Evolutionary conservation across 1,140 invertebrate genomes (phyloP).

Genomic region (Tetramorium alpestre): DNA sequence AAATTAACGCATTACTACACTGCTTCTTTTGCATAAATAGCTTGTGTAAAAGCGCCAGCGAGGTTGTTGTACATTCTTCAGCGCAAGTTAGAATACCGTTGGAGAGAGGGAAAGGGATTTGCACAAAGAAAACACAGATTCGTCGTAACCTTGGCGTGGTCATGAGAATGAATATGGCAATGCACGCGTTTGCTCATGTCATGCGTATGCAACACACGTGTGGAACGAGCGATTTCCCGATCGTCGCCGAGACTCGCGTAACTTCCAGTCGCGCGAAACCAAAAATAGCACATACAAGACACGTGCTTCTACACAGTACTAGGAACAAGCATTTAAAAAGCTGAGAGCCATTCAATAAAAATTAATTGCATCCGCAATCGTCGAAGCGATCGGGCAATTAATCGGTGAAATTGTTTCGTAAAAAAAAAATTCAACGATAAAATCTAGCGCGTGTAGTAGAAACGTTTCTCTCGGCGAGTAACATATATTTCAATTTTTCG

Average conservation of each 20-base stretch:
- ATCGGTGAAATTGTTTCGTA: not conserved
- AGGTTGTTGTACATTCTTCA: slow-evolving; percentile 2
- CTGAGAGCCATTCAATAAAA: not conserved
- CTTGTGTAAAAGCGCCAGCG: not conserved
- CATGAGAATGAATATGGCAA: slow-evolving; percentile 51
- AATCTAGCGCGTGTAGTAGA: no score
- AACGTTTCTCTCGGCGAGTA: not conserved
- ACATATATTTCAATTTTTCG: not conserved
- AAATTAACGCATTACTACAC: not conserved
- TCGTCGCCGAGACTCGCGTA: not conserved
- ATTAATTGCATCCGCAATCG: not conserved
- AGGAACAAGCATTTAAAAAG: not conserved
- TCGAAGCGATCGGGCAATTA: not conserved
- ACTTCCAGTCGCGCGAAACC: not conserved
- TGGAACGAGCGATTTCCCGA: slow-evolving; percentile 13
- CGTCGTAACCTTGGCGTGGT: slow-evolving; percentile 46
- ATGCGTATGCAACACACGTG: not conserved
- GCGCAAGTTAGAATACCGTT: not conserved
- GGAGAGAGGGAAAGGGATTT: not conserved
- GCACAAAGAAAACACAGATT: slow-evolving; percentile 56
- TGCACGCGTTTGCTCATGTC: not conserved
- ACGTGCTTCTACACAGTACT: not conserved
- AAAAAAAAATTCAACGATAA: not conserved
- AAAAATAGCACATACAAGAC: slow-evolving; percentile 33
- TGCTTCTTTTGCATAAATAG: slow-evolving; percentile 16